Conservation (phyloP, 1,140 invertebrate genomes). For the Dreissena rostriformis region DNA sequence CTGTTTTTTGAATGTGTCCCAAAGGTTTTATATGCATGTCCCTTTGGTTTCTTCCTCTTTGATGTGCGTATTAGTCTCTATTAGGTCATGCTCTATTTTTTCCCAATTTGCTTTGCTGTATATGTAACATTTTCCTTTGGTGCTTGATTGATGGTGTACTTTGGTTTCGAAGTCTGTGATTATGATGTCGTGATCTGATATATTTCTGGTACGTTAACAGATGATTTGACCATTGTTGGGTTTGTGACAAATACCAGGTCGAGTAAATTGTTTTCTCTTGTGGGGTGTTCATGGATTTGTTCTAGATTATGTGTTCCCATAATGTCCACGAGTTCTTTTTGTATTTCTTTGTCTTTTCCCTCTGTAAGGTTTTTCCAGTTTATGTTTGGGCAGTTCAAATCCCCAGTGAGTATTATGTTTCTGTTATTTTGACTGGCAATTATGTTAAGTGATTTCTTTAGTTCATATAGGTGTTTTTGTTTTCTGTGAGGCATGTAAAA, state of each 20-base stretch:
- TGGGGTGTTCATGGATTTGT: constrained; percentile 1
- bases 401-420: constrained; percentile 21
- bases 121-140: background rate
- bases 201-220: background rate
- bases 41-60: constrained; percentile 19
- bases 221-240: background rate
- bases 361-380: constrained; percentile 5
- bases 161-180: constrained; percentile 12
- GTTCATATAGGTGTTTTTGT: background rate
- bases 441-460: background rate
- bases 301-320: background rate
- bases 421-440: background rate
- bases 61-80: background rate
- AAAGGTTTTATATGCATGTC: constrained; percentile 31
- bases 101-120: constrained; percentile 21
- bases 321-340: constrained; percentile 19
- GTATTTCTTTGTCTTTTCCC: constrained; percentile 3
- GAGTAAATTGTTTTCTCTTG: constrained; percentile 4
- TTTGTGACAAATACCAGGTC: constrained; percentile 12
- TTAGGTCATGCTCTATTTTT: background rate
- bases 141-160: constrained; percentile 3
- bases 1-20: constrained; percentile 34
- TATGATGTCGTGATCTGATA: background rate
- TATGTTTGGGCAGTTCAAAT: constrained; percentile 42
- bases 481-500: constrained; percentile 35